Base-by-base conservation (phyloP, 2,888 invertebrate genomes). In the Yponomeuta plumbellus region DNA sequence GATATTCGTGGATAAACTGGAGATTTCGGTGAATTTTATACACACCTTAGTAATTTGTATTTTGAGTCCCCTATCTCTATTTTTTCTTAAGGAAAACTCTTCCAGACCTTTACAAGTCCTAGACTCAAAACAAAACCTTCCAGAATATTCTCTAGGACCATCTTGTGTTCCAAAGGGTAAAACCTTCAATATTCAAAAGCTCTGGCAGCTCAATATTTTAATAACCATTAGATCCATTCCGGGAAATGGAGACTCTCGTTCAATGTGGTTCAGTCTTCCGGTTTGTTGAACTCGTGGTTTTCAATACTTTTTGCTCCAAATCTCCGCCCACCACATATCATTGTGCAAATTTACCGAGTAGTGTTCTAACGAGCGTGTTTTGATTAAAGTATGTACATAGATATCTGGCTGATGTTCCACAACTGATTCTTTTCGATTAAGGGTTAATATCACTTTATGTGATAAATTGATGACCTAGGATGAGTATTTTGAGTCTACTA, bases 171-270 rank as follows among this genome's bases (percentile, higher is more conserved):
- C n/a, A n/a, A n/a, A n/a, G n/a, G n/a, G n/a, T n/a, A n/a, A n/a
- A n/a, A n/a, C n/a, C n/a, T n/a, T n/a, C 39, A 39, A 39, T 39
- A 39, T 39, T 5, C 39, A 20, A 58, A 8, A n/a, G 57, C 57
- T 58, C 20, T 4, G 11, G 11, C n/a, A 59, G 1, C 83, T 87
- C 86, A 86, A 84, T 87, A 86, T 87, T 88, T 34, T 88, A 90
- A 88, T 86, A 85, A 83, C 84, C 74, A 52, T 52, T 52, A 52
- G 44, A 52, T 52, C 17, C 44, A 52, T 4, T 52, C 4, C 17
- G 44, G 44, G 2, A 52, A 72, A 73, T 75, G 76, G 75, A 75
- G 77, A 77, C 76, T 76, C 74, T 75, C 74, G 72, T 73, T 67
- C 39, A 59, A 22, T 52, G 44, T 52, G 13, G 74, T 62, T 75